Base-by-base conservation (phyloP, 2,797 vertebrate species). In the Scleropages formosus region DNA sequence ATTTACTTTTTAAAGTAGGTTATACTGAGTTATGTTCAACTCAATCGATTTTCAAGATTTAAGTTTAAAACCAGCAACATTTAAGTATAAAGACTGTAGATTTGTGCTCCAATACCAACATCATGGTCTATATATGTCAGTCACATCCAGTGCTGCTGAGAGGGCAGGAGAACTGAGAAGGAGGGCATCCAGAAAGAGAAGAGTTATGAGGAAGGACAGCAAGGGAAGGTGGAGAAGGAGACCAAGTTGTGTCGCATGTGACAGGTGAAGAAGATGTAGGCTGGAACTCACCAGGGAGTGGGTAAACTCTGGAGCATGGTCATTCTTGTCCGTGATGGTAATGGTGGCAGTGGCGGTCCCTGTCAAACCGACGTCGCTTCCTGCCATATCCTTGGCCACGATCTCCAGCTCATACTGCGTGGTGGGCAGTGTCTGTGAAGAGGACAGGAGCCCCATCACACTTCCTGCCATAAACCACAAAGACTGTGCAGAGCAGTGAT, bases 301-400 rank as follows among this genome's bases (percentile, higher is more conserved):
- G 66, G 97, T 99, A 87, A 99, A 99, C 85, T 97, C 96, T 0
- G 97, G 97, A 0, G 96, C 93, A 15, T 99, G 96, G 81, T 99
- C 97, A 0, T 99, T 99, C 85, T 97, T 96, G 90, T 99, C 97
- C 2, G 96, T 96, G 16, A 99, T 97, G 51, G 96, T 91, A 49
- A 99, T 95, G 10, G 97, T 99, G 0, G 97, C 97, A 0, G 97
- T 98, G 44, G 97, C 95, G 0, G 97, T 98, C 75, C 96, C 97
- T 0, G 91, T 96, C 8, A 99, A 88, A 22, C 97, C 97, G 46
- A 98, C 96, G 0, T 98, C 96, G 82, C 90, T 91, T 77, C 97
- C 96, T 15, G 94, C 95, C 96, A 98, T 98, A 75, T 99, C 97
- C 82, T 98, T 97, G 13, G 96, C 97, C 79, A 97, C 95, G 44